phyloP scores from a whole-genome alignment of 2,797 vertebrate species.

The Myotis planiceps region DNA sequence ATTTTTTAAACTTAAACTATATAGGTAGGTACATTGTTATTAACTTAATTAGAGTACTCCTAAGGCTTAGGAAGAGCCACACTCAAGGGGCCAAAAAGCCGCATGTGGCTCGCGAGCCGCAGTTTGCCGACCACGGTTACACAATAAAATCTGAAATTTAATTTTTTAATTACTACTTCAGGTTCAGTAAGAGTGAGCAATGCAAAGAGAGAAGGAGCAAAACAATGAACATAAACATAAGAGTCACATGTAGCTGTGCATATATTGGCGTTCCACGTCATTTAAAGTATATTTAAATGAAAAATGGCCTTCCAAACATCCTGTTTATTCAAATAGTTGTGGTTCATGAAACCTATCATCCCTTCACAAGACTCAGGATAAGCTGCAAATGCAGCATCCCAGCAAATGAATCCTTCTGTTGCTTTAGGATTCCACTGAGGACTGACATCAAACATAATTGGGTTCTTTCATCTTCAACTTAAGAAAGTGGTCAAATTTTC shows the following conservation, averaged over 20 bases:
- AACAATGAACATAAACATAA: background rate
- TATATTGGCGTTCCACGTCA: background rate
- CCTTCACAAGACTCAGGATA: background rate
- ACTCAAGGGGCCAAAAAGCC: too few species aligned
- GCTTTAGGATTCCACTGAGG: constrained; percentile 42
- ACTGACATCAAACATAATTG: constrained; percentile 60
- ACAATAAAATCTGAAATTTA: background rate
- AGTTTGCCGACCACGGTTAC: too few species aligned
- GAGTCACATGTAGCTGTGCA: background rate
- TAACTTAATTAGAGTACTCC: too few species aligned
- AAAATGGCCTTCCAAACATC: background rate
- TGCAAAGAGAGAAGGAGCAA: background rate
- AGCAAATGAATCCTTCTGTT: background rate
- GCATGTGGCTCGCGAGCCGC: too few species aligned
- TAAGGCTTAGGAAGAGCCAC: too few species aligned
- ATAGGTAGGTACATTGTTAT: too few species aligned
- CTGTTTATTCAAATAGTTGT: background rate
- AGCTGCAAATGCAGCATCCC: background rate
- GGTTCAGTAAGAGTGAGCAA: background rate
- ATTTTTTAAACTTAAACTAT: too few species aligned
- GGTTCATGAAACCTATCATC: background rate
- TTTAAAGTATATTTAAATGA: background rate
- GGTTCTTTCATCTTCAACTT: constrained; percentile 62
- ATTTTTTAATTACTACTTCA: background rate
- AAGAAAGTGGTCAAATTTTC: constrained; percentile 57